These are phyloP conservation scores for Pseudopodoces humilis DNA, from an alignment of 2,113 vertebrate genomes.

Conservation along the genomic window DNA sequence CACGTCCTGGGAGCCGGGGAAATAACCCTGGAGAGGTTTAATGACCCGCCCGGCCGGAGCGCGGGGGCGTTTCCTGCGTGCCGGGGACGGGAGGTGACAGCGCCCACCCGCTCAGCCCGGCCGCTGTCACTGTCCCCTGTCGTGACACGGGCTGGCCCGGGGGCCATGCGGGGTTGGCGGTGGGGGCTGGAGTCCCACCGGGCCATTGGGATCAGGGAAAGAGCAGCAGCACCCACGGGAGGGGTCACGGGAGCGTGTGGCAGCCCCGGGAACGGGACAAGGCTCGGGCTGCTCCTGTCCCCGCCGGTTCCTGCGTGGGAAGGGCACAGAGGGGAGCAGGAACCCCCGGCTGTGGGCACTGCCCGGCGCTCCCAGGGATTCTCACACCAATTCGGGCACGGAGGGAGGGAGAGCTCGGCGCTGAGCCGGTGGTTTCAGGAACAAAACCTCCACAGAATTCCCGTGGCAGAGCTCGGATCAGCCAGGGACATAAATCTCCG, in stretches of 20 bases:
- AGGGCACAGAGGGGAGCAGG: neutral
- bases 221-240: accelerated
- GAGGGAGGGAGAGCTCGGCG: accelerated
- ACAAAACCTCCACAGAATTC: neutral
- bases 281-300: neutral
- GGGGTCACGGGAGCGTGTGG: accelerated
- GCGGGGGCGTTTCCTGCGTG: conserved; percentile 2
- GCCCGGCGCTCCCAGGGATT: neutral
- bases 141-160: neutral
- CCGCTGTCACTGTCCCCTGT: neutral
- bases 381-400: accelerated
- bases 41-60: neutral
- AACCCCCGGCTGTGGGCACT: accelerated
- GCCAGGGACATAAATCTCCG: neutral
- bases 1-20: neutral
- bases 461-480: neutral
- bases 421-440: neutral
- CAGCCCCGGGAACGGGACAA: neutral
- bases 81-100: neutral
- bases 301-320: no score
- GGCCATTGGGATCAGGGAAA: accelerated
- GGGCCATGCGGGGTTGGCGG: neutral
- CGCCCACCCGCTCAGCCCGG: neutral
- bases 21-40: neutral
- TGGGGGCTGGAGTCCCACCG: neutral